Evolutionary conservation across 1,140 invertebrate genomes (phyloP).

Genomic region (Hesperophylax magnus): DNA sequence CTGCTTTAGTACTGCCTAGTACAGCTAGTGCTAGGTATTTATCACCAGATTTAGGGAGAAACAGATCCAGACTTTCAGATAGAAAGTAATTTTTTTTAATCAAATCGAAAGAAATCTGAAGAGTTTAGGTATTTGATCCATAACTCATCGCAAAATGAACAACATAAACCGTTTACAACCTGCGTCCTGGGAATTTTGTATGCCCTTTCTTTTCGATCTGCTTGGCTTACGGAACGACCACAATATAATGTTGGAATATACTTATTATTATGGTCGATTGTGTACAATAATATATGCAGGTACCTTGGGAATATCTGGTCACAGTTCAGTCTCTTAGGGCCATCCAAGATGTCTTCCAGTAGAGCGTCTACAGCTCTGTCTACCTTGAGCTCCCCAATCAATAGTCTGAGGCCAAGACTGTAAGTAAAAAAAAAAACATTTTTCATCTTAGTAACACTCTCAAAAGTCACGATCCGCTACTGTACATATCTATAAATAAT

Average conservation of each 20-base stretch:
- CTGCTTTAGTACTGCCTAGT: neutral
- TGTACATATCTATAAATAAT: neutral
- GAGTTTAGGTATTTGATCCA: too few relatives aligned
- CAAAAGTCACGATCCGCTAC: neutral
- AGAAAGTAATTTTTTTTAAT: neutral
- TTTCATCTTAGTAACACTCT: neutral
- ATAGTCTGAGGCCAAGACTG: slow-evolving; percentile 69
- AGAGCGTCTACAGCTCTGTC: slow-evolving; percentile 69
- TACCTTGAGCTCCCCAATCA: slow-evolving; percentile 68
- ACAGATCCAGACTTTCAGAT: neutral
- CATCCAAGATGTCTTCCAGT: slow-evolving; percentile 66
- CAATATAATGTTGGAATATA: too few relatives aligned
- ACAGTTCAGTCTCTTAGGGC: slow-evolving; percentile 67
- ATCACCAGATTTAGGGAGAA: neutral
- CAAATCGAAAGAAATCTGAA: neutral
- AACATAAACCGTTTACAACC: too few relatives aligned
- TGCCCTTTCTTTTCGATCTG: neutral
- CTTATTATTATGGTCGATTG: too few relatives aligned
- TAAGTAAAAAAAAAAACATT: neutral
- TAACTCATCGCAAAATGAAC: neutral
- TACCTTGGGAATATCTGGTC: slow-evolving; percentile 71
- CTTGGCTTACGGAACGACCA: neutral
- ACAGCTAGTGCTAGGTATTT: neutral
- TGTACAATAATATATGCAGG: slow-evolving; percentile 31
- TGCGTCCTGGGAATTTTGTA: too few relatives aligned